Evolutionary conservation across 2,888 invertebrate genomes (phyloP), one percentile per base, ranked within the genome.

Genomic region (Ophion ventricosus): DNA sequence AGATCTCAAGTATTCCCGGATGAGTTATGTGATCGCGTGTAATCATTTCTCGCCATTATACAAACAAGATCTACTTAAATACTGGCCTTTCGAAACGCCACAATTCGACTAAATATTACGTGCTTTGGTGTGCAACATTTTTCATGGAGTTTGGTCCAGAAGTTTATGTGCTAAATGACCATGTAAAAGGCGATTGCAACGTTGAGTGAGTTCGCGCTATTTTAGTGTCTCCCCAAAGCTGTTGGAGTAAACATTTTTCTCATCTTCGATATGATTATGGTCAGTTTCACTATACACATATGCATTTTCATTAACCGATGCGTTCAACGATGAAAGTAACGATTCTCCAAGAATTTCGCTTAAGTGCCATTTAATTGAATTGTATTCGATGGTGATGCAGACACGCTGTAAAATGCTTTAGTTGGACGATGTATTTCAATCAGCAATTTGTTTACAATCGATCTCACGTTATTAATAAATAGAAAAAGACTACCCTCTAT

Each of bases 21-120:
- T 83, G 81, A 84, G 82, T 81, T 81, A 82, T 82, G 73, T 59
- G 76, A 61, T 40, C 79, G 81, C 72, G 75, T 61, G 69, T 76
- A 56, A 80, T 81, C 74, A 63, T 20, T 75, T 63, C 40, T 80
- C 49, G 61, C 57, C 57, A 43, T 59, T 73, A 75, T 25, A 69
- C 74, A 66, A 75, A 66, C 25, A 49, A 69, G 26, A 17, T 10
- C 11, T 59, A 5, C 11, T 67, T 25, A 2, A 59, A 73, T 59
- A 64, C 26, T 63, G 25, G 56, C 23, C 43, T 57, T 74, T 29
- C 0, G 10, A 4, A 73, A 74, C 7, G 23, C 23, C 57, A 76
- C 61, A 10, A 75, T 70, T 73, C 10, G 59, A 35, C 23, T n/a
- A 40, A 20, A 7, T n/a, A 2, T 67, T 79, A 8, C 7, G 40